phyloP scores from a whole-genome alignment of 2,797 vertebrate species.

The Pteropus rufus region DNA sequence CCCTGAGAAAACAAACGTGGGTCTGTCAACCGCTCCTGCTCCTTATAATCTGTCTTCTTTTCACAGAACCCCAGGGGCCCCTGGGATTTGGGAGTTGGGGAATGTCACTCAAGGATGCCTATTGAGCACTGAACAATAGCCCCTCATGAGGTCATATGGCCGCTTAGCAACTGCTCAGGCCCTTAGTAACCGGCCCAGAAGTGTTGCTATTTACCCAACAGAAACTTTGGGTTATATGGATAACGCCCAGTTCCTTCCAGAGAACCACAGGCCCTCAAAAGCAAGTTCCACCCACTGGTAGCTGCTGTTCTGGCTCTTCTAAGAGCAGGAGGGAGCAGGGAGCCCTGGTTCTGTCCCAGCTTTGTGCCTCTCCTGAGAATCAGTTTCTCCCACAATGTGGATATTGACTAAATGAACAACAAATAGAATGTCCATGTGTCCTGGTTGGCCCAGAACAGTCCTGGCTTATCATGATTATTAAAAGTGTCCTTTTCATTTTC shows the following conservation, averaged over 20 bases:
- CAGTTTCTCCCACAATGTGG: neutral
- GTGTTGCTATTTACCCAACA: slow-evolving; percentile 61
- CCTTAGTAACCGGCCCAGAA: slow-evolving; percentile 62
- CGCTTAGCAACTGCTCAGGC: slow-evolving; percentile 69
- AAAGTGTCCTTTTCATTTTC: neutral
- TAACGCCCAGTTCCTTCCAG: slow-evolving; percentile 35
- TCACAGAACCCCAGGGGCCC: slow-evolving; percentile 43
- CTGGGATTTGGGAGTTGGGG: slow-evolving; percentile 52
- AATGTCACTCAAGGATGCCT: slow-evolving; percentile 63
- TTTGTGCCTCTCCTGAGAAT: neutral
- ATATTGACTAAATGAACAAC: neutral
- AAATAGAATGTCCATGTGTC: neutral
- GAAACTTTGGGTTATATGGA: slow-evolving; percentile 49
- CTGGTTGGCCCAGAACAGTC: neutral
- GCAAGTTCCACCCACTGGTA: neutral
- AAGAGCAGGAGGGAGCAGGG: neutral
- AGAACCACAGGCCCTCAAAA: neutral
- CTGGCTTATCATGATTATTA: neutral
- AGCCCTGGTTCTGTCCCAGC: neutral
- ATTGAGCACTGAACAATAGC: slow-evolving; percentile 66
- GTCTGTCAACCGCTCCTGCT: neutral
- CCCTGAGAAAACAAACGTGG: neutral
- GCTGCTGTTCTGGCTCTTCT: neutral
- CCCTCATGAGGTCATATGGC: slow-evolving; percentile 64
- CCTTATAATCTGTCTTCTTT: slow-evolving; percentile 33